A percentile compares a stretch with the other conserved stretches of the same genome.
phyloP scores from a whole-genome alignment of 2,888 invertebrate genomes.

The Geotrupes spiniger region DNA sequence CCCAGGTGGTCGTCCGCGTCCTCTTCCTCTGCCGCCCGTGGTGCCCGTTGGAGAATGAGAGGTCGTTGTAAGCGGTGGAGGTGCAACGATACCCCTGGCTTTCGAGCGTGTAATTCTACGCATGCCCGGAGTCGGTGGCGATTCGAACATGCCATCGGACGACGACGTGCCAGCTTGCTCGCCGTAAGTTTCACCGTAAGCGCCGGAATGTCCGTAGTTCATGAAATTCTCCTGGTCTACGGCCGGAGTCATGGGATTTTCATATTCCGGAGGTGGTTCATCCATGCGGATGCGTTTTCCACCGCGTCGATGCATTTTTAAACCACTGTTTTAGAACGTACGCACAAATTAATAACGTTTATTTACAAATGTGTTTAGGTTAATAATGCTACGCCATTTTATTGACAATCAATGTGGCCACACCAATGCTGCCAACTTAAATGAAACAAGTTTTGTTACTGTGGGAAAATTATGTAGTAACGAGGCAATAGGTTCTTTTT shows the following conservation, averaged over 20 bases:
- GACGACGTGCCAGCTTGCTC: constrained; percentile 41
- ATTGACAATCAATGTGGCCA: too few relatives aligned
- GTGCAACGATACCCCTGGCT: constrained; percentile 46
- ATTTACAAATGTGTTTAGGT: too few relatives aligned
- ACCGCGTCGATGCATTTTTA: constrained; percentile 79
- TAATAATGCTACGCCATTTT: too few relatives aligned
- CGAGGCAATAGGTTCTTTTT: too few relatives aligned
- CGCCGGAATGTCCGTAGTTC: constrained; percentile 44
- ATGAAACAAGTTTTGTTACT: too few relatives aligned
- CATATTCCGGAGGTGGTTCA: constrained; percentile 86
- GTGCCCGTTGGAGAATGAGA: constrained; percentile 47
- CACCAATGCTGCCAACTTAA: too few relatives aligned
- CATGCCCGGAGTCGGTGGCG: constrained; percentile 60
- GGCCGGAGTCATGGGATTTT: constrained; percentile 62
- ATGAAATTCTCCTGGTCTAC: constrained; percentile 53
- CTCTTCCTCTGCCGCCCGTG: constrained; percentile 42
- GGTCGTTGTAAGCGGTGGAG: constrained; percentile 48
- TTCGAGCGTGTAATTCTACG: constrained; percentile 66
- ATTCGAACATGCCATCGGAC: constrained; percentile 49
- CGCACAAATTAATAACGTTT: too few relatives aligned
- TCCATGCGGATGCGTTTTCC: constrained; percentile 92
- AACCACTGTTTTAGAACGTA: too few relatives aligned
- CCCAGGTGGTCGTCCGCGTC: constrained; percentile 54
- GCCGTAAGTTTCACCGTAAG: constrained; percentile 34
- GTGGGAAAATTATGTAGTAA: too few relatives aligned